Evolutionary conservation across 2,113 vertebrate species (phyloP).

Genomic region (Engystomops pustulosus): DNA sequence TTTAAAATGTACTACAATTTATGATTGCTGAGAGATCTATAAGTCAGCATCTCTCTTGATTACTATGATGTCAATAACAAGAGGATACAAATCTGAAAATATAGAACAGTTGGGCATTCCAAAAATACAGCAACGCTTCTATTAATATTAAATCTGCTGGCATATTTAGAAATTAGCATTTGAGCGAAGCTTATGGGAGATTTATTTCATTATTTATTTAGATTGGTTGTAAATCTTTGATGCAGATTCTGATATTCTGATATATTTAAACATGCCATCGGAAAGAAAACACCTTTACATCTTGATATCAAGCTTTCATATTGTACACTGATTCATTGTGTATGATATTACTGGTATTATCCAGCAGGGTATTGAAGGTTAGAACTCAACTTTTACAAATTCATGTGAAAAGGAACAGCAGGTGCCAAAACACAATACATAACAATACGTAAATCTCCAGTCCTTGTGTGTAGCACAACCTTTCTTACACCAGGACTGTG

Average conservation of each 20-base stretch:
- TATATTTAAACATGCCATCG: background rate
- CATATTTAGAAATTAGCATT: constrained; percentile 40
- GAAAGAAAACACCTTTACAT: background rate
- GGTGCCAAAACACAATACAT: no score
- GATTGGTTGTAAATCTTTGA: background rate
- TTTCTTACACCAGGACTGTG: no score
- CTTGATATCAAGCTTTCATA: background rate
- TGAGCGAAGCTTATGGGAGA: constrained; percentile 7
- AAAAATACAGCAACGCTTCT: constrained; percentile 33
- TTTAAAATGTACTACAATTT: background rate
- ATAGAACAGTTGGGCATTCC: constrained; percentile 41
- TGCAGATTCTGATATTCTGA: background rate
- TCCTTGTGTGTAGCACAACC: no score
- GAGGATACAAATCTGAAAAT: constrained; percentile 28
- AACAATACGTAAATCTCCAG: no score
- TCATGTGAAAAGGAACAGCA: no score
- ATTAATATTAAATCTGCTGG: constrained; percentile 37
- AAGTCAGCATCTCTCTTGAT: background rate
- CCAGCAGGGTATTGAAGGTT: no score
- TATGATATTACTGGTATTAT: no score
- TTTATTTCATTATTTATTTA: constrained; percentile 22
- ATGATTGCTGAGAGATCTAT: background rate
- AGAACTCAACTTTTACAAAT: no score
- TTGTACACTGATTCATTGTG: background rate
- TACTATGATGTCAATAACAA: constrained; percentile 37